Evolutionary conservation across 92 coral and sea anemone species (phyloP).

Genomic region (Paragorgia papillata): DNA sequence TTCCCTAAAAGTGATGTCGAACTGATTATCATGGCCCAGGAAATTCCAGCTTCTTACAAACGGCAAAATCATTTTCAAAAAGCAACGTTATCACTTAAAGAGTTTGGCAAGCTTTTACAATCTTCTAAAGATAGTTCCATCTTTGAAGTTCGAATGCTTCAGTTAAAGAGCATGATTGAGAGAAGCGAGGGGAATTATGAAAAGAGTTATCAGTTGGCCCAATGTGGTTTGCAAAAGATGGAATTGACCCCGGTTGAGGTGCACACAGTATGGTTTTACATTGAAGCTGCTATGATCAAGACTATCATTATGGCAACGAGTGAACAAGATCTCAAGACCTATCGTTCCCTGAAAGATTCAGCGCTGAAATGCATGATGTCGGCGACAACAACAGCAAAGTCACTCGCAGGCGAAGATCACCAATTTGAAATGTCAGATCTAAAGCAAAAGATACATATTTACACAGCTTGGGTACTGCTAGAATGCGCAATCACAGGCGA

Average conservation of each 20-base stretch:
- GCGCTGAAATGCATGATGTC: neutral
- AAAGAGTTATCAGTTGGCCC: conserved; percentile 35
- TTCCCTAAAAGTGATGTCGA: conserved; percentile 19
- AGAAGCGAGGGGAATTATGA: conserved; percentile 37
- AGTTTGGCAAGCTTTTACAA: conserved; percentile 13
- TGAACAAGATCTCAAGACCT: neutral
- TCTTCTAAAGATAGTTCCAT: conserved; percentile 34
- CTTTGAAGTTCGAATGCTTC: conserved; percentile 30
- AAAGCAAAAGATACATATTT: neutral
- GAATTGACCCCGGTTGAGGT: conserved; percentile 38
- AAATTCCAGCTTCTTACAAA: conserved; percentile 28
- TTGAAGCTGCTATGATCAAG: conserved; percentile 45
- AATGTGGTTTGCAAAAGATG: conserved; percentile 22
- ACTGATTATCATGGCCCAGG: conserved; percentile 17
- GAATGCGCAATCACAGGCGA: neutral
- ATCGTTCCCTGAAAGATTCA: neutral
- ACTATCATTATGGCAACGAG: conserved; percentile 15
- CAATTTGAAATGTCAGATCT: neutral
- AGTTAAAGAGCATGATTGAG: conserved; percentile 33
- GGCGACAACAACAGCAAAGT: neutral
- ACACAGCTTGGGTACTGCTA: neutral
- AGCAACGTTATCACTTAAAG: conserved; percentile 6
- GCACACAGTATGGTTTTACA: conserved; percentile 43
- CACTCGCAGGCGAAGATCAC: neutral
- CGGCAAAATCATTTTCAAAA: conserved; percentile 2